Base-by-base conservation (phyloP, 1,140 invertebrate genomes). In the Cotesia vestalis region DNA sequence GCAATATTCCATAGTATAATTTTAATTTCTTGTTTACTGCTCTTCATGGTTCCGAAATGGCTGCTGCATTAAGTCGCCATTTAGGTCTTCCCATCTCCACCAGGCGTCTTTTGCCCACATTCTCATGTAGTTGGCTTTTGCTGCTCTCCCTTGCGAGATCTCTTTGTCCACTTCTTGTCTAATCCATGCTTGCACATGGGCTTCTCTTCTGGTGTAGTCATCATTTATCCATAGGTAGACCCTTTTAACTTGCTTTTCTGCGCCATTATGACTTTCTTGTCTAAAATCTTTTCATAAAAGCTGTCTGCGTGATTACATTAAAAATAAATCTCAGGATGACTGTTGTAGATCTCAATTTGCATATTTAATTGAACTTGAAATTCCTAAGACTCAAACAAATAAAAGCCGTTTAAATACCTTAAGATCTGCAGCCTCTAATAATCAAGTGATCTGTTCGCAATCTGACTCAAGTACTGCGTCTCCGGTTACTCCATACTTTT, bases 141-240 rank as follows among this genome's bases (percentile, higher is more conserved):
- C 40, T 27, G 11, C 40, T 70, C 63, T n/a, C 66, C 57, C 46
- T 40, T 4, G 2, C 38, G 38, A 0, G 38, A 40, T 4, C 38
- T 40, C 38, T 40, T 40, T 40, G 38, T 40, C 38, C 38, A 36
- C 62, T 4, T 57, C n/a, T 34, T 62, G n/a, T 53, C 63, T 60
- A 0, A 74, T 14, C 52, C 14, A 34, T 51, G 38, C 55, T 38
- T 71, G 61, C 52, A 71, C 66, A 34, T 46, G 59, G 4, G 4
- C 66, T 51, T 73, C 66, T 51, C 14, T 53, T 36, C 57, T 60
- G 35, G 62, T 71, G 11, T 66, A 9, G 36, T 71, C 68, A 36
- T 74, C 67, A 4, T 74, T 68, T 61, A 70, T 71, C 61, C 51
- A 35, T 12, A 71, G 6, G 14, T 71, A n/a, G 27, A 52, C 0